phyloP scores from a whole-genome alignment of 2,888 invertebrate genomes.

The Cheilosia soror region DNA sequence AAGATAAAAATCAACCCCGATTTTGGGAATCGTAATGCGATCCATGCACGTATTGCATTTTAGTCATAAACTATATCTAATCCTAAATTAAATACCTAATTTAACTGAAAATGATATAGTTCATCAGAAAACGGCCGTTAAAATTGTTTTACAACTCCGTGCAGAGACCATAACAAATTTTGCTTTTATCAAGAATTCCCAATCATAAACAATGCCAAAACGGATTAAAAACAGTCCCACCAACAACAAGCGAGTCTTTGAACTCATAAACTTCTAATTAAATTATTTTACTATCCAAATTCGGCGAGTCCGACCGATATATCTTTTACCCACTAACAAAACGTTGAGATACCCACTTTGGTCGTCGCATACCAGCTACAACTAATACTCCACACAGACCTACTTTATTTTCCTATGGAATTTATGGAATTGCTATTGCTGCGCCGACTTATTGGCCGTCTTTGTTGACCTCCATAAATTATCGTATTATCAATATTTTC shows the following conservation, averaged over 20 bases:
- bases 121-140: not conserved
- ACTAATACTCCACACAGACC: slow-evolving; percentile 6
- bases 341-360: slow-evolving; percentile 5
- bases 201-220: not conserved
- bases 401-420: not conserved
- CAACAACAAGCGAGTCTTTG: slow-evolving; percentile 2
- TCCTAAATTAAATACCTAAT: too few relatives aligned
- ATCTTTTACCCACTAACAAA: slow-evolving; percentile 9
- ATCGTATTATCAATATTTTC: not conserved
- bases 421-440: not conserved
- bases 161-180: not conserved
- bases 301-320: not conserved
- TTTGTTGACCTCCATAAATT: slow-evolving; percentile 4
- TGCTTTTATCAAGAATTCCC: not conserved
- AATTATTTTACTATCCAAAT: slow-evolving; percentile 5
- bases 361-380: not conserved
- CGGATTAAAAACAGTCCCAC: not conserved
- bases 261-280: slow-evolving; percentile 20
- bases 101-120: not conserved
- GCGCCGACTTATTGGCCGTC: not conserved
- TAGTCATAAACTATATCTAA: too few relatives aligned
- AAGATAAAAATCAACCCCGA: too few relatives aligned
- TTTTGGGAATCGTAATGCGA: too few relatives aligned
- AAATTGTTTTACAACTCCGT: not conserved
- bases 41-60: too few relatives aligned